phyloP scores from a whole-genome alignment of 2,888 invertebrate genomes.

The Aricia artaxerxes region DNA sequence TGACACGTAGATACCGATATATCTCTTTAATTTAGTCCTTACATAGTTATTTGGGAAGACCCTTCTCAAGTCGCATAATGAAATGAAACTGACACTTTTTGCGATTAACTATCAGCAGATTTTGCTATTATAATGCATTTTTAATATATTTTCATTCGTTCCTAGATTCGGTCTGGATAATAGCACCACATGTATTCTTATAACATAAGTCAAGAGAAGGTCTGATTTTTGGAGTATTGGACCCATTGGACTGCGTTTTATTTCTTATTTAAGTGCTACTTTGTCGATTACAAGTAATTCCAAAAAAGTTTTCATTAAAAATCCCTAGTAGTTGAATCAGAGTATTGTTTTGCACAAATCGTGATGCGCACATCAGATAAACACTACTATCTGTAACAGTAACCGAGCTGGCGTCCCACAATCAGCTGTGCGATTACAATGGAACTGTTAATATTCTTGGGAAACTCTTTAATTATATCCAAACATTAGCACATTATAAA shows the following conservation, averaged over 20 bases:
- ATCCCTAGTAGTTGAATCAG: too few relatives aligned
- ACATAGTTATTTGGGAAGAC: not conserved
- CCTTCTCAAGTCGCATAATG: not conserved
- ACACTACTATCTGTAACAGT: not conserved
- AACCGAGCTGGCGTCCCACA: not conserved
- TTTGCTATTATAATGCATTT: not conserved
- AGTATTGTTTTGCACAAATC: not conserved
- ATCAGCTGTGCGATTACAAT: constrained; percentile 20
- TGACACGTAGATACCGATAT: not conserved
- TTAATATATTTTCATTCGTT: not conserved
- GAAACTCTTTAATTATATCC: not conserved
- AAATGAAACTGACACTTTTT: not conserved
- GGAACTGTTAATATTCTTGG: constrained; percentile 10
- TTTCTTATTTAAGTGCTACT: not conserved
- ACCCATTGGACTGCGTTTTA: not conserved
- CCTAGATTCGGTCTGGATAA: not conserved
- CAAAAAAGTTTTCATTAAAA: too few relatives aligned
- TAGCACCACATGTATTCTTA: not conserved
- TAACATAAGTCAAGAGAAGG: not conserved
- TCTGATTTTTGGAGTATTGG: not conserved
- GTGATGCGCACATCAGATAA: constrained; percentile 6
- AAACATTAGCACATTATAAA: constrained; percentile 18
- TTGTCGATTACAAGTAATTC: not conserved
- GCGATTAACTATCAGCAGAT: not conserved
- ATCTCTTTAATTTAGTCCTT: not conserved